Evolutionary conservation across 2,888 invertebrate genomes (phyloP).

Genomic region (Orthosia cruda): DNA sequence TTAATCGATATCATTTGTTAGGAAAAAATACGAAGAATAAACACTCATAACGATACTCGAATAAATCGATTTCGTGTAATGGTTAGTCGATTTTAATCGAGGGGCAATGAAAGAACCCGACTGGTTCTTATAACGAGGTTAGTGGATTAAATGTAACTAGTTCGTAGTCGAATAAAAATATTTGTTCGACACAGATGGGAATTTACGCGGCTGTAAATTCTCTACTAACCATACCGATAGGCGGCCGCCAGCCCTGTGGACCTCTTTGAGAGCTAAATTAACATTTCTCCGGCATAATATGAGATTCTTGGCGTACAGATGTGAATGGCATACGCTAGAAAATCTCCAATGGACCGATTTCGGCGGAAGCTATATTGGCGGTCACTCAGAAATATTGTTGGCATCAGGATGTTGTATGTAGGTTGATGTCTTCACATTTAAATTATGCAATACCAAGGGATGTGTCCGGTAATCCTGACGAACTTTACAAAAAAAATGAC

Average conservation of each 20-base stretch:
- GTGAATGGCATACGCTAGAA: not conserved
- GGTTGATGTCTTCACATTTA: constrained; percentile 22
- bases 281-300: constrained; percentile 22
- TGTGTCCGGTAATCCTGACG: constrained; percentile 11
- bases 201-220: constrained; percentile 76
- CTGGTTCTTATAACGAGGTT: constrained; percentile 77
- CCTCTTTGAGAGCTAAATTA: constrained; percentile 21
- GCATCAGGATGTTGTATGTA: constrained; percentile 36
- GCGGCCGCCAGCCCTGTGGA: constrained; percentile 5
- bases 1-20: constrained; percentile 71
- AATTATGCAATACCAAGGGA: constrained; percentile 18
- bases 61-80: constrained; percentile 56
- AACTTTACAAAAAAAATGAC: constrained; percentile 12
- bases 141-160: constrained; percentile 80
- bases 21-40: constrained; percentile 47
- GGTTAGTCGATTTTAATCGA: constrained; percentile 64
- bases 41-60: constrained; percentile 50
- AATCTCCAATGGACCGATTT: no score
- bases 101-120: constrained; percentile 70
- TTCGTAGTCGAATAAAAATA: constrained; percentile 78
- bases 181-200: constrained; percentile 77
- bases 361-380: no score
- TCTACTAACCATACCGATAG: constrained; percentile 66
- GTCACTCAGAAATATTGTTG: not conserved
- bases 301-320: constrained; percentile 31